A percentile compares a stretch with the other conserved stretches of the same genome.
Evolutionary conservation across 2,113 vertebrate species (phyloP).

Genomic region (Rhodinocichla rosea): DNA sequence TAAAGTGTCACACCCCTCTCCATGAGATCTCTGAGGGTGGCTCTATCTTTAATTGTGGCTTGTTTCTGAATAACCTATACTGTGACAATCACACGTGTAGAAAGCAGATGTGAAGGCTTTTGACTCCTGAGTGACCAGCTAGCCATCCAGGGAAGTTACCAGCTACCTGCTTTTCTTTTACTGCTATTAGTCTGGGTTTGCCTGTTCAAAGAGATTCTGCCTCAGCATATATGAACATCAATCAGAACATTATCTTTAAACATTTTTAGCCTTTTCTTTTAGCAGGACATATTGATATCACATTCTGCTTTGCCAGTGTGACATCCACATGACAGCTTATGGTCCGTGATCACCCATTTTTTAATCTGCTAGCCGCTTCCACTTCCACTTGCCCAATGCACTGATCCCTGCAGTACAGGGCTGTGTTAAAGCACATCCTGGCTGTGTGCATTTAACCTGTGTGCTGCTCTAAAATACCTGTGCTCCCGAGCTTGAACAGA

Average conservation of each 20-base stretch:
- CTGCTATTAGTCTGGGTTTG: background rate
- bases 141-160: background rate
- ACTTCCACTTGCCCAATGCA: background rate
- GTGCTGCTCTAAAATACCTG: slow-evolving; percentile 34
- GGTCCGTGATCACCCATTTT: background rate
- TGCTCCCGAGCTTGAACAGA: slow-evolving; percentile 1
- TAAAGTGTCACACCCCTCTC: background rate
- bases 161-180: background rate
- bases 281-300: background rate
- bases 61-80: background rate
- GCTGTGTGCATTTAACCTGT: background rate
- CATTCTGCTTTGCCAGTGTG: background rate
- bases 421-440: background rate
- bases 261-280: background rate
- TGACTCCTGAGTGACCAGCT: background rate
- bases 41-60: background rate
- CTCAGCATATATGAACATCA: background rate
- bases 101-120: background rate
- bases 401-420: background rate
- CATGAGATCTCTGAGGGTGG: background rate
- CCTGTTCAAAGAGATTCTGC: background rate
- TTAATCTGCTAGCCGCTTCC: background rate
- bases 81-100: background rate
- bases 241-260: background rate
- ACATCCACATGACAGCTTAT: background rate